A percentile compares a stretch with the other conserved stretches of the same genome.
Conservation (phyloP, 2,113 vertebrate species). For the Hirundichthys speculiger region DNA sequence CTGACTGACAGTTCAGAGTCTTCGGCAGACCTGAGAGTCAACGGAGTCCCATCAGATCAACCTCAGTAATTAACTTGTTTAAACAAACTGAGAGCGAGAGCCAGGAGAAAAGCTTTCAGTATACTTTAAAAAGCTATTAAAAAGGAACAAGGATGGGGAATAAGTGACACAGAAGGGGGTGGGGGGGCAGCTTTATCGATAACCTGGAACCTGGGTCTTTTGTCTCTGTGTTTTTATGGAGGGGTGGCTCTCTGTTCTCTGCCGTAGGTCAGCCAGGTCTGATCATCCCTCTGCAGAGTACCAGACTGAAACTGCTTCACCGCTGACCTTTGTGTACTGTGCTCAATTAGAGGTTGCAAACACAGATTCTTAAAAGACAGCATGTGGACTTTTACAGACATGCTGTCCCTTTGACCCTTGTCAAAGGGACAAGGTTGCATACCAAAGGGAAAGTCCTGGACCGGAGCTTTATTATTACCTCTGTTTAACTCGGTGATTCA, state of each 20-base stretch:
- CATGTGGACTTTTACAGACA: slow-evolving; percentile 18
- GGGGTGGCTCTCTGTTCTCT: slow-evolving; percentile 37
- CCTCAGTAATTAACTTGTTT: slow-evolving; percentile 79
- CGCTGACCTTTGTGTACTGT: slow-evolving; percentile 55
- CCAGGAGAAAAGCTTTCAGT: slow-evolving; percentile 80
- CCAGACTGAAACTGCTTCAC: slow-evolving; percentile 68
- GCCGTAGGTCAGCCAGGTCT: slow-evolving; percentile 40
- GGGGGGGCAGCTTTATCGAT: slow-evolving; percentile 64
- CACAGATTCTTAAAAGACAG: slow-evolving; percentile 42
- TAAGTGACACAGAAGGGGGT: slow-evolving; percentile 40
- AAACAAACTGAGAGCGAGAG: slow-evolving; percentile 78
- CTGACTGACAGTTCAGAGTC: slow-evolving; percentile 54
- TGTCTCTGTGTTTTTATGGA: slow-evolving; percentile 62
- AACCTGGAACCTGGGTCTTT: slow-evolving; percentile 71
- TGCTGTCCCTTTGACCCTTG: no score
- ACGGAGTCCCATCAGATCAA: slow-evolving; percentile 70
- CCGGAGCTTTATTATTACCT: slow-evolving; percentile 33
- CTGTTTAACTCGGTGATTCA: slow-evolving; percentile 25
- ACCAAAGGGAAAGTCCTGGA: slow-evolving; percentile 23
- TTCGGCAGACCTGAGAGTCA: slow-evolving; percentile 68
- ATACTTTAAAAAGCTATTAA: slow-evolving; percentile 81
- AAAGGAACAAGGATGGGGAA: slow-evolving; percentile 51
- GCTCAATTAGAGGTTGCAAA: slow-evolving; percentile 57
- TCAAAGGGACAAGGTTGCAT: slow-evolving; percentile 26
- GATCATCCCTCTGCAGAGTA: slow-evolving; percentile 59